A percentile compares a stretch with the other conserved stretches of the same genome.
Evolutionary conservation across 2,797 vertebrate genomes (phyloP).

Genomic region (Sebastes taczanowskii): DNA sequence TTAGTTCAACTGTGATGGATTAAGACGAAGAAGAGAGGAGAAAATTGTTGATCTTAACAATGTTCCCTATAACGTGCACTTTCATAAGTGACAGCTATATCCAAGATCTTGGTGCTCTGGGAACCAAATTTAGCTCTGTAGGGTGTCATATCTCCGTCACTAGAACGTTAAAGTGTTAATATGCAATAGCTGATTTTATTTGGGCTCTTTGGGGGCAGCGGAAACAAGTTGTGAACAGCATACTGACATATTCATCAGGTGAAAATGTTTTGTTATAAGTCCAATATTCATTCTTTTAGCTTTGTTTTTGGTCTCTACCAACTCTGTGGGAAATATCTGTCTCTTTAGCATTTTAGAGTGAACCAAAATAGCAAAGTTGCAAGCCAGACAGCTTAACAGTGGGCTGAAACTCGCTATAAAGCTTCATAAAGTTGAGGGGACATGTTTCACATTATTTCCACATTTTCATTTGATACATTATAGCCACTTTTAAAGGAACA

Average conservation of each 20-base stretch:
- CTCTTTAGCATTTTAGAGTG: background rate
- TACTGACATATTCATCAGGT: no score
- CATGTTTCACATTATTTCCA: background rate
- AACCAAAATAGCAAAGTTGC: background rate
- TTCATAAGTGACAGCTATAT: background rate
- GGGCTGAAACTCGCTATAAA: background rate
- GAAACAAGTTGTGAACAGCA: no score
- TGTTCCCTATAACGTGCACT: background rate
- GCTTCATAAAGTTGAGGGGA: background rate
- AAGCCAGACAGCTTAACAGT: background rate
- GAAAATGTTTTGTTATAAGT: background rate
- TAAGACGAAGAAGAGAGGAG: background rate
- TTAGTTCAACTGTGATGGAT: background rate
- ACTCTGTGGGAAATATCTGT: background rate
- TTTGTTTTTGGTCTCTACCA: background rate
- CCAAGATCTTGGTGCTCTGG: background rate
- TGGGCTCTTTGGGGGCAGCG: no score
- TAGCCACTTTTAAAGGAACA: no score
- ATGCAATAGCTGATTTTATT: no score
- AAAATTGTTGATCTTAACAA: background rate
- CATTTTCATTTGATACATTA: no score
- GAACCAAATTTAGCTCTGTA: background rate
- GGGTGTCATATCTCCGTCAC: background rate
- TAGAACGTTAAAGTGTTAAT: no score
- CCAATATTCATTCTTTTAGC: background rate